phyloP scores from a whole-genome alignment of 2,113 vertebrate genomes.

The Nibea coibor region DNA sequence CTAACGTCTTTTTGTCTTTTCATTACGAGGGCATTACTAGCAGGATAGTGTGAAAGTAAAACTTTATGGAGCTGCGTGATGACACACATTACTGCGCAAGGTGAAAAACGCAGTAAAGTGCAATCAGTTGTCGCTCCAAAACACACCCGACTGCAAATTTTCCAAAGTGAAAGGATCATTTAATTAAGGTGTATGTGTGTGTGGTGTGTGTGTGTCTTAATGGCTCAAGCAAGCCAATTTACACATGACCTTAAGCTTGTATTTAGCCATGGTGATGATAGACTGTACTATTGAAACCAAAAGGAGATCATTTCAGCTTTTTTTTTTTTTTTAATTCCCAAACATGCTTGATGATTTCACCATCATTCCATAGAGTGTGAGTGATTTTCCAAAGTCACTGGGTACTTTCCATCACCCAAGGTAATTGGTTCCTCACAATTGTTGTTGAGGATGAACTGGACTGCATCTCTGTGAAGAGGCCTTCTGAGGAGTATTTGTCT shows the following conservation, averaged over 20 bases:
- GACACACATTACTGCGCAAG: background rate
- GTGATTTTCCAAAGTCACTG: slow-evolving; percentile 11
- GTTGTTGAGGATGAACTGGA: slow-evolving; percentile 13
- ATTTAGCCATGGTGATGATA: background rate
- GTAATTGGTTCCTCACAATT: slow-evolving; percentile 31
- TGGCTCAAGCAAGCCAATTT: background rate
- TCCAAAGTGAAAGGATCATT: slow-evolving; percentile 13
- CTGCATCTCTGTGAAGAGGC: slow-evolving; percentile 52
- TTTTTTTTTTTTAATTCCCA: slow-evolving; percentile 3
- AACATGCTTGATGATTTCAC: background rate
- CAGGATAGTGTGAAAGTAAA: background rate
- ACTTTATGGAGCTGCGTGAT: slow-evolving; percentile 9
- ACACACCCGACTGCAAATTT: background rate
- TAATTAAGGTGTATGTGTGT: background rate
- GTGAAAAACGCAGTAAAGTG: slow-evolving; percentile 1
- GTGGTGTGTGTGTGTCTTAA: background rate
- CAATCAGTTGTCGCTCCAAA: background rate
- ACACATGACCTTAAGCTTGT: background rate
- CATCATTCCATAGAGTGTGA: background rate
- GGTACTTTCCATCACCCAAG: slow-evolving; percentile 8
- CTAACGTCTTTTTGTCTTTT: background rate
- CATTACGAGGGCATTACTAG: slow-evolving; percentile 1
- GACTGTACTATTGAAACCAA: background rate
- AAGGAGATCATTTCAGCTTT: background rate
- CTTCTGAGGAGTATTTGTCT: slow-evolving; percentile 56